Evolutionary conservation across 2,113 vertebrate genomes (phyloP).

Genomic region (Rhagologus leucostigma): DNA sequence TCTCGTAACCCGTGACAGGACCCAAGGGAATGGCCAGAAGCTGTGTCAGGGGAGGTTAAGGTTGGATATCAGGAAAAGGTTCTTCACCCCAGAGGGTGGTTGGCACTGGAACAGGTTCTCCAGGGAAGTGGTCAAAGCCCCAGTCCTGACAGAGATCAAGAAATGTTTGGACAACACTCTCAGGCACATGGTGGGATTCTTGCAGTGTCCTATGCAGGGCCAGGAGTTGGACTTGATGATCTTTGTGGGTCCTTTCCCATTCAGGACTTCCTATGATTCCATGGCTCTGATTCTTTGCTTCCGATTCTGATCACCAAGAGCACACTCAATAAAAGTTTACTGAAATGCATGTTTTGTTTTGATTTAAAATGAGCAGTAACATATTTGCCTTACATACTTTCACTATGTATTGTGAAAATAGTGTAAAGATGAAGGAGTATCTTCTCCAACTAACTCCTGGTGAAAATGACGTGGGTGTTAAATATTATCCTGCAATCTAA

Average conservation of each 20-base stretch:
- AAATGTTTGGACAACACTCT: not conserved
- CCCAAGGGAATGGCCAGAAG: not conserved
- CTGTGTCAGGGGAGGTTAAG: not conserved
- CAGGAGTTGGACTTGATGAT: not conserved
- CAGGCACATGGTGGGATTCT: not conserved
- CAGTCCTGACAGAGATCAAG: not conserved
- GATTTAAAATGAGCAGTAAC: not conserved
- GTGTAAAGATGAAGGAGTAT: not conserved
- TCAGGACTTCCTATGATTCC: not conserved
- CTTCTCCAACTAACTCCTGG: not conserved
- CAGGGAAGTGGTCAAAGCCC: not conserved
- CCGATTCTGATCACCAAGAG: not conserved
- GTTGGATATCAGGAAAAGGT: not conserved
- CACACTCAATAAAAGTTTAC: not conserved
- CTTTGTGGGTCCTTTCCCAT: not conserved
- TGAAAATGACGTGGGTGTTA: not conserved
- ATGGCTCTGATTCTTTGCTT: not conserved
- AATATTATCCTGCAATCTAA: not conserved
- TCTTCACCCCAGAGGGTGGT: not conserved
- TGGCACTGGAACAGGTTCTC: not conserved
- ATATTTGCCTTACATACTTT: not conserved
- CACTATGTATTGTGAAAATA: not conserved
- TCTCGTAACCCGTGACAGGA: fast-evolving
- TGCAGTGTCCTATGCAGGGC: too few species aligned
- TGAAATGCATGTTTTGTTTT: not conserved